These are phyloP conservation scores for Trichonephila clavipes DNA, from an alignment of 1,140 invertebrate genomes.

Conservation along the genomic window DNA sequence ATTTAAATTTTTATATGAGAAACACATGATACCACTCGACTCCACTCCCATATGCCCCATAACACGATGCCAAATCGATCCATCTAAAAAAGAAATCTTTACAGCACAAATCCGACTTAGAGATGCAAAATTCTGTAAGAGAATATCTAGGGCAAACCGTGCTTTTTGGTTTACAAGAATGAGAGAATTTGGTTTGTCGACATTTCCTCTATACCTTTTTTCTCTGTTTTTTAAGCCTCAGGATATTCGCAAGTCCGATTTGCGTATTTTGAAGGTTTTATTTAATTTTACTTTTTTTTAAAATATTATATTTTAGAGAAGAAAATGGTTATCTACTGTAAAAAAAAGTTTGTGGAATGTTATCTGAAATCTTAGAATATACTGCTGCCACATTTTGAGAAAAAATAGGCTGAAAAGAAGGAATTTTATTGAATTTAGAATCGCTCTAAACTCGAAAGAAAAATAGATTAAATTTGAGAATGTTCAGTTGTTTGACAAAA, in stretches of 20 bases:
- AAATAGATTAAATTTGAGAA: background rate
- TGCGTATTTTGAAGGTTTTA: background rate
- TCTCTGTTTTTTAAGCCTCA: background rate
- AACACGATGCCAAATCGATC: background rate
- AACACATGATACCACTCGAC: background rate
- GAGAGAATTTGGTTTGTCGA: slow-evolving; percentile 27
- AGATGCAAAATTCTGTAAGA: background rate
- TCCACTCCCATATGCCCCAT: background rate
- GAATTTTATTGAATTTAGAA: background rate
- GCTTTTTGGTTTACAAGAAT: background rate
- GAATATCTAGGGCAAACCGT: slow-evolving; percentile 4
- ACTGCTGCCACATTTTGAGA: background rate
- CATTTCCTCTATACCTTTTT: background rate
- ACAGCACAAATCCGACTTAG: background rate
- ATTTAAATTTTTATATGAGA: slow-evolving; percentile 62
- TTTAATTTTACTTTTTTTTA: background rate
- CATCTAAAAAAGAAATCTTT: background rate
- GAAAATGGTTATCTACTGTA: background rate
- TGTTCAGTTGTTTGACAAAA: background rate
- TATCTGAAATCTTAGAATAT: background rate
- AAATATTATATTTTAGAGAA: background rate
- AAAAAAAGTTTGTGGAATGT: background rate
- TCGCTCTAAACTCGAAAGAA: background rate
- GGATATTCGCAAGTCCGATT: background rate
- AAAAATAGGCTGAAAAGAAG: background rate